phyloP scores from a whole-genome alignment of 2,113 vertebrate species.

The Cercocebus atys region DNA sequence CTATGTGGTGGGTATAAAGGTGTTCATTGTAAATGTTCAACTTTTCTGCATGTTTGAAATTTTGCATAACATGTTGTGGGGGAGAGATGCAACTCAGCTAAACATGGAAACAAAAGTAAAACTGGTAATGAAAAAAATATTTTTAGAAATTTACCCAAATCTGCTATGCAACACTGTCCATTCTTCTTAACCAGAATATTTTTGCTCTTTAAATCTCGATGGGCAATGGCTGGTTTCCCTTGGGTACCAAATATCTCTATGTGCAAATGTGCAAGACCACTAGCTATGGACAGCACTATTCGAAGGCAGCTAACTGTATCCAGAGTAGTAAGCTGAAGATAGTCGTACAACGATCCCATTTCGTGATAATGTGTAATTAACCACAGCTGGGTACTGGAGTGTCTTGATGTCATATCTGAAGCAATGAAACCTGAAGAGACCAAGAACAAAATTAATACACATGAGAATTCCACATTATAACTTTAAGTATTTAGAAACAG shows the following conservation, averaged over 20 bases:
- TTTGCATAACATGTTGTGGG: neutral
- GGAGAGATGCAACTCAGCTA: neutral
- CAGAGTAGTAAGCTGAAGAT: slow-evolving; percentile 95
- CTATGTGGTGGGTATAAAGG: neutral
- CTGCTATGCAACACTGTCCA: slow-evolving; percentile 98
- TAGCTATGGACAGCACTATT: slow-evolving; percentile 95
- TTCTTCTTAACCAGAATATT: slow-evolving; percentile 98
- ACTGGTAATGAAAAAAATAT: neutral
- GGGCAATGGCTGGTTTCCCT: slow-evolving; percentile 97
- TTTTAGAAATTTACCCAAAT: slow-evolving; percentile 89
- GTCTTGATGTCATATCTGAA: slow-evolving; percentile 98
- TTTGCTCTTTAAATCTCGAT: slow-evolving; percentile 98
- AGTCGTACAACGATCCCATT: slow-evolving; percentile 97
- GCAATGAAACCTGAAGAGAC: slow-evolving; percentile 93
- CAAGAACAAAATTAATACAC: slow-evolving; percentile 11
- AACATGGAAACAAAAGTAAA: neutral
- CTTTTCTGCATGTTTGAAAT: neutral
- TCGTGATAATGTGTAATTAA: slow-evolving; percentile 98
- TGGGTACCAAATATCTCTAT: slow-evolving; percentile 99
- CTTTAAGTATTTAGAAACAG: neutral
- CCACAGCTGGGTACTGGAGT: slow-evolving; percentile 99
- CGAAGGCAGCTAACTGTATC: slow-evolving; percentile 94
- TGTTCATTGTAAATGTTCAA: neutral
- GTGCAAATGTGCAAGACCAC: slow-evolving; percentile 95
- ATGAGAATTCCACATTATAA: neutral